Base-by-base conservation (phyloP, 1,140 invertebrate genomes). In the Chironomus striatipennis region DNA sequence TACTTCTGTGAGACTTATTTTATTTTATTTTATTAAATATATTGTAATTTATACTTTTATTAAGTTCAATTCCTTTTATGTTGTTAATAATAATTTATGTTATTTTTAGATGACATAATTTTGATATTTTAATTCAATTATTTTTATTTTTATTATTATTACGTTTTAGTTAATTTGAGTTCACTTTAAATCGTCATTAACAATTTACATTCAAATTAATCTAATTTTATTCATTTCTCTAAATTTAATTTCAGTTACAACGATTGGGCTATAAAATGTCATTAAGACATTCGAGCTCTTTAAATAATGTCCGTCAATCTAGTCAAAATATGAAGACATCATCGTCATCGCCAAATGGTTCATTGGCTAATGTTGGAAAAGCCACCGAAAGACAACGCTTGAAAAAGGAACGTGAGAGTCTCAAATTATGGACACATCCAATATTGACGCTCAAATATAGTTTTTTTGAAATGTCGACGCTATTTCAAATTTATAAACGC, bases 361-460 rank as follows among this genome's bases (percentile, higher is more conserved):
- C 67, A 42, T 73, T 34, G 15, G 15, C 10, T 5, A 42, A 18
- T 20, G 10, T 74, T 20, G 74, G 74, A 47, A 76, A 65, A 1
- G 7, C 24, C 0, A 72, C 47, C 12, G 73, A 78, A 77, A 84
- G 83, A 79, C 80, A 83, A 76, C 80, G 80, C 74, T 84, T 86
- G 74, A 78, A 78, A 15, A 77, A 79, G 76, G 87, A 89, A 78
- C 80, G 87, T 12, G 85, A 86, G 79, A 87, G 88, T 78, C 82
- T 97, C 77, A 93, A 96, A 43, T 80, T 98, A 75, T 98, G 95
- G 95, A 87, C 91, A 79, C 88, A 88, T 79, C 96, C 96, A 24
- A 79, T 97, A 73, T 87, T 85, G 75, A 97, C 95, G 10, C 77
- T 95, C 47, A 90, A 93, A 79, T 97, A 94, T 85, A 96, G 93